Evolutionary conservation across 2,113 vertebrate genomes (phyloP).

Genomic region (Ictalurus punctatus): DNA sequence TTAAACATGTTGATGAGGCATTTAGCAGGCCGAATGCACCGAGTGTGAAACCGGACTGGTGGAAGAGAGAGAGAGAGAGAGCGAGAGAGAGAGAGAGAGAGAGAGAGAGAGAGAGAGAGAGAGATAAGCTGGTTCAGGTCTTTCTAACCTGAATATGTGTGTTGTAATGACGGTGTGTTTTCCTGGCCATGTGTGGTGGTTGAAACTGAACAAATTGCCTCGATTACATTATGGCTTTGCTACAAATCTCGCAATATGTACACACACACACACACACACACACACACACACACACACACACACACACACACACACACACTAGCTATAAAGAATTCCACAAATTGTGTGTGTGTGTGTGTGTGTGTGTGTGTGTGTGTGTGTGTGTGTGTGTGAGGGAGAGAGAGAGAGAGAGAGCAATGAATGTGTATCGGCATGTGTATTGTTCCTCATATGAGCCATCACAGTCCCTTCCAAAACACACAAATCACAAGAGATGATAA

Average conservation of each 20-base stretch:
- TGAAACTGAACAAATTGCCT: constrained; percentile 58
- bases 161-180: constrained; percentile 16
- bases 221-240: constrained; percentile 41
- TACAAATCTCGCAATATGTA: constrained; percentile 52
- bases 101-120: constrained; percentile 16
- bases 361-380: background rate
- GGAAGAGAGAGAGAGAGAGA: constrained; percentile 11
- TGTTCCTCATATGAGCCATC: constrained; percentile 42
- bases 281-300: constrained; percentile 4
- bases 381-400: background rate
- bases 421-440: constrained; percentile 25
- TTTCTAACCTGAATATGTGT: constrained; percentile 25
- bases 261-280: background rate
- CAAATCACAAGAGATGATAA: constrained; percentile 36
- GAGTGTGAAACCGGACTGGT: constrained; percentile 51
- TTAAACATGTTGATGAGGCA: constrained; percentile 93
- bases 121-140: constrained; percentile 31
- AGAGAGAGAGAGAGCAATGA: background rate
- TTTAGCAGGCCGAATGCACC: constrained; percentile 76
- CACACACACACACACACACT: background rate
- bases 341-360: background rate
- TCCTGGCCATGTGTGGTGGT: constrained; percentile 43
- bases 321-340: background rate
- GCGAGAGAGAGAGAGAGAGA: constrained; percentile 18
- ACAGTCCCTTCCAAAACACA: constrained; percentile 30